Base-by-base conservation (phyloP, 1,140 invertebrate species). In the Hylaeus volcanicus region DNA sequence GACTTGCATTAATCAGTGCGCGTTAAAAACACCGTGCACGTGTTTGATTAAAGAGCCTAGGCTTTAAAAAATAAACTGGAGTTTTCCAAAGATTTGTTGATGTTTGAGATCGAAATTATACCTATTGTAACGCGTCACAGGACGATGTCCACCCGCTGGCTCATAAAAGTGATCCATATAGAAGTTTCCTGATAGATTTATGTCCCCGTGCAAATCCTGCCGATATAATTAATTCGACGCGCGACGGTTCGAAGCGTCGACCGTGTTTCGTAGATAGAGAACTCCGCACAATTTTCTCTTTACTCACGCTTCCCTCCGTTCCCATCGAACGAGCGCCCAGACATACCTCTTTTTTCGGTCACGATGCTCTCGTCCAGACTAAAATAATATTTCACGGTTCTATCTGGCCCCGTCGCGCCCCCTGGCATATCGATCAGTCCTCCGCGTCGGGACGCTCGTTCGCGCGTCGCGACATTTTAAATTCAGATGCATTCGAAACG, bases 341-440 rank as follows among this genome's bases (percentile, higher is more conserved):
- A 5, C 45, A 26, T 37, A 45, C 3, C 43, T 43, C 14, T 37
- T 4, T n/a, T 66, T 45, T 39, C 53, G 3, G 41, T 12, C 55
- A 1, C 55, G 41, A 58, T 53, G 6, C 48, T 48, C 14, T 43
- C 66, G 41, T 48, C 41, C 37, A 45, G 53, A 45, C 45, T 79
- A 68, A 81, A 80, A 84, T 85, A 84, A 85, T 85, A 85, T 85
- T 85, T 84, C 68, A 84, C 68, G 55, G 63, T 61, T 63, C 77
- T 80, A 68, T 84, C 71, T 84, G 71, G 60, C 66, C 60, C 68
- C 26, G 58, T 58, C 65, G 71, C 58, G 9, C 71, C n/a, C 53
- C 55, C 83, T 61, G 56, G 82, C 83, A 8, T 48, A 84, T 85
- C 79, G 83, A 84, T 85, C 82, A 74, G 76, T 39, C 45, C 70